Conservation (phyloP, 1,140 invertebrate genomes). For the Drosophila sp. region DNA sequence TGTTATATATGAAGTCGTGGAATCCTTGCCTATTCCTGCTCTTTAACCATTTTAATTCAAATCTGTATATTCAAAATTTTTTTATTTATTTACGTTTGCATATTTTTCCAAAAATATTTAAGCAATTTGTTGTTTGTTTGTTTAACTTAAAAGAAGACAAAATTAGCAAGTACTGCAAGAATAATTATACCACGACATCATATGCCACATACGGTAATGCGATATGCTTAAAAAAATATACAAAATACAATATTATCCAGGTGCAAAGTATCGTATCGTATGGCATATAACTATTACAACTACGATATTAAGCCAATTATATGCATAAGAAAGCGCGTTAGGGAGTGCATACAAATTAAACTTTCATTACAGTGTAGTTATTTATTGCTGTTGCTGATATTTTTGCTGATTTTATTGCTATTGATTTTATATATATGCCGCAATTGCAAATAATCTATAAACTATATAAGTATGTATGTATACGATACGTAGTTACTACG, state of each 20-base stretch:
- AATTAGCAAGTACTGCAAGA: constrained; percentile 73
- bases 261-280: constrained; percentile 30
- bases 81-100: constrained; percentile 71
- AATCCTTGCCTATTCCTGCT: constrained; percentile 65
- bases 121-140: constrained; percentile 65
- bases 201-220: constrained; percentile 71
- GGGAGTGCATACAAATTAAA: constrained; percentile 70
- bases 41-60: constrained; percentile 53
- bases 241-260: constrained; percentile 23
- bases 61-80: constrained; percentile 26
- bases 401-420: constrained; percentile 39
- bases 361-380: constrained; percentile 49
- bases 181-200: constrained; percentile 75
- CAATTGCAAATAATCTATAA: constrained; percentile 69
- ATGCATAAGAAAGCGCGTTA: constrained; percentile 63
- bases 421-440: constrained; percentile 60
- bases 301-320: constrained; percentile 61
- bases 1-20: constrained; percentile 84
- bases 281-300: constrained; percentile 45
- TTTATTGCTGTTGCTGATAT: constrained; percentile 33
- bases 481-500: constrained; percentile 43
- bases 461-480: constrained; percentile 48
- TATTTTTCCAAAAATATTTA: constrained; percentile 71
- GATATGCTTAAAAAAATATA: constrained; percentile 35
- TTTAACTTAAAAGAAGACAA: constrained; percentile 61